Conservation (phyloP, 1,140 invertebrate genomes). For the Thrips palmi region DNA sequence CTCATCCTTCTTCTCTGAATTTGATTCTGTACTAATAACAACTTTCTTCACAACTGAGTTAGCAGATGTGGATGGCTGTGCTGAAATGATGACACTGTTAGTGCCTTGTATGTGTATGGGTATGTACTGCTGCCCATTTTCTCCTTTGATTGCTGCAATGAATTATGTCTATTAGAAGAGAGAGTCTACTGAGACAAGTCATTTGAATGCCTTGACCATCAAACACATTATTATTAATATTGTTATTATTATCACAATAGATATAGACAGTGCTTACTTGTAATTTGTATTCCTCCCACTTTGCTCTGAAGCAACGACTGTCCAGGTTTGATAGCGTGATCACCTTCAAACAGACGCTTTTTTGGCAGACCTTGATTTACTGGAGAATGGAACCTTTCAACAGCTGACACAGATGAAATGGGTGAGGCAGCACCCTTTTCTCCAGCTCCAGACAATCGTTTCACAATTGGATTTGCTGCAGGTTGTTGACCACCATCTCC, state of each 20-base stretch:
- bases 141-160: slow-evolving; percentile 13
- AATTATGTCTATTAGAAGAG: not conserved
- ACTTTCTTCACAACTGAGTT: slow-evolving; percentile 6
- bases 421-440: slow-evolving; percentile 22
- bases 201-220: no score
- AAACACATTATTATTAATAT: no score
- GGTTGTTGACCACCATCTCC: not conserved
- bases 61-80: not conserved
- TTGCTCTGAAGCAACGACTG: slow-evolving; percentile 30
- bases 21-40: not conserved
- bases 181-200: no score
- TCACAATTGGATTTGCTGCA: not conserved
- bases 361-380: slow-evolving; percentile 29
- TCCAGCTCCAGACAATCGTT: no score
- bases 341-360: slow-evolving; percentile 35
- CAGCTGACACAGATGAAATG: slow-evolving; percentile 26
- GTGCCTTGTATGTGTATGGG: slow-evolving; percentile 12
- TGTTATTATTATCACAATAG: no score
- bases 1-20: slow-evolving; percentile 9
- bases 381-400: slow-evolving; percentile 39
- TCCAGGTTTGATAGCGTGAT: slow-evolving; percentile 27
- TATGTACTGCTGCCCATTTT: slow-evolving; percentile 15
- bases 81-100: slow-evolving; percentile 13
- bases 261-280: no score
- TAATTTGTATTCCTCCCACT: no score